Conservation (phyloP, 2,797 vertebrate species). For the Erpetoichthys calabaricus region DNA sequence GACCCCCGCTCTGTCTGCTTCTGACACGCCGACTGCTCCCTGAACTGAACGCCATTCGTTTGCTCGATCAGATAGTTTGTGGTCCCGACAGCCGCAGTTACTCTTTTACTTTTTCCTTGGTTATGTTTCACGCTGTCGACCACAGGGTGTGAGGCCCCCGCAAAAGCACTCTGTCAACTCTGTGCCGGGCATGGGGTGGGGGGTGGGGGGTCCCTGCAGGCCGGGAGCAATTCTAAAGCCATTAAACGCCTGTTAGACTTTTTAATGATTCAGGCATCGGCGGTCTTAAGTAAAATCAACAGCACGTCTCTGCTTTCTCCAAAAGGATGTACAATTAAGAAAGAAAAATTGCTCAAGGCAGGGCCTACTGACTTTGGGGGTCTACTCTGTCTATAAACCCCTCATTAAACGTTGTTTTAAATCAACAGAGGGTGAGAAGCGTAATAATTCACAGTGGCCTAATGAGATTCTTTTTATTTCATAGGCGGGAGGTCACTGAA, state of each 20-base stretch:
- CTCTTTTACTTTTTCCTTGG: constrained; percentile 9
- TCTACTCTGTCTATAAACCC: background rate
- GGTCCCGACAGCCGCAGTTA: constrained; percentile 18
- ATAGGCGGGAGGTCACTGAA: too few species aligned
- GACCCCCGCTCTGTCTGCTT: constrained; percentile 17
- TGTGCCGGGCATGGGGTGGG: too few species aligned
- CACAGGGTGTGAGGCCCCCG: constrained; percentile 12
- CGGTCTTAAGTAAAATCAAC: background rate
- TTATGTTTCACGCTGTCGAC: constrained; percentile 11
- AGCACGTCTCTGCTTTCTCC: background rate
- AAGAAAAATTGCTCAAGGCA: background rate
- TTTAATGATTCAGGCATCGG: background rate
- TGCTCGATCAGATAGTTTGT: constrained; percentile 15
- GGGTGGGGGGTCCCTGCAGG: too few species aligned
- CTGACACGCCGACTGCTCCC: constrained; percentile 15
- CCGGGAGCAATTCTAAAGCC: too few species aligned
- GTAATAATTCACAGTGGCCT: too few species aligned
- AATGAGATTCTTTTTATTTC: too few species aligned
- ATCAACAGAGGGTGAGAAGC: background rate
- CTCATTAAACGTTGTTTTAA: background rate
- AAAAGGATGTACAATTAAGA: background rate
- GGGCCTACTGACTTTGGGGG: background rate
- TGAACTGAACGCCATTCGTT: background rate
- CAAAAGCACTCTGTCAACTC: background rate
- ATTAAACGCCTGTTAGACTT: background rate